Evolutionary conservation across 2,113 vertebrate species (phyloP).

Genomic region (Lepidothrix coronata): DNA sequence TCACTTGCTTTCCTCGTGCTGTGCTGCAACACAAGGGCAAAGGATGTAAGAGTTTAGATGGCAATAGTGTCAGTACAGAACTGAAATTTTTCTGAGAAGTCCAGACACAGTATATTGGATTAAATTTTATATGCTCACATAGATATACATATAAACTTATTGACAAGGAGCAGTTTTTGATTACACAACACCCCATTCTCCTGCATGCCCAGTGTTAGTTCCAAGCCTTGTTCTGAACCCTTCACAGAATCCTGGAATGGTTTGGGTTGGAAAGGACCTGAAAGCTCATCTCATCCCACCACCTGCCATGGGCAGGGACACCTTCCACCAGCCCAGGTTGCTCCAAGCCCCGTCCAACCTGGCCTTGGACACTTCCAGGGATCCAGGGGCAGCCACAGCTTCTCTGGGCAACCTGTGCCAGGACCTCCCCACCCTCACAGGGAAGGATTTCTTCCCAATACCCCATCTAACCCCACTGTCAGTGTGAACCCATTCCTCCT

Average conservation of each 20-base stretch:
- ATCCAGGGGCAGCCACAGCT: background rate
- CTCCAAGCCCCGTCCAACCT: background rate
- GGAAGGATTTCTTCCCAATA: accelerated
- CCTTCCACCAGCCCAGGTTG: accelerated
- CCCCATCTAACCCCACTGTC: background rate
- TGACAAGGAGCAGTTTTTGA: background rate
- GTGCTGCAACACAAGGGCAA: background rate
- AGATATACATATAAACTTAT: background rate
- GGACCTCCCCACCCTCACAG: background rate
- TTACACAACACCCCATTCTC: background rate
- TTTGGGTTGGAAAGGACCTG: background rate
- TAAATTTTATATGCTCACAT: background rate
- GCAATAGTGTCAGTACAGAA: background rate
- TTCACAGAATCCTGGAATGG: background rate
- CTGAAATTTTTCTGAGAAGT: background rate
- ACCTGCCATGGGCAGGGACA: background rate
- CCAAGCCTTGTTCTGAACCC: background rate
- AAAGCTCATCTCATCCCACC: background rate
- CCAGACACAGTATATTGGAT: background rate
- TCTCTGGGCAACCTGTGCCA: background rate
- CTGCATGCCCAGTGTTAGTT: accelerated
- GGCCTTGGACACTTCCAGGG: background rate
- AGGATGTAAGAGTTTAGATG: background rate
- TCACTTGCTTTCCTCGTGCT: accelerated
- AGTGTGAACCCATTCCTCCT: background rate